Evolutionary conservation across 2,113 vertebrate genomes (phyloP).

Genomic region (Oreochromis aureus): DNA sequence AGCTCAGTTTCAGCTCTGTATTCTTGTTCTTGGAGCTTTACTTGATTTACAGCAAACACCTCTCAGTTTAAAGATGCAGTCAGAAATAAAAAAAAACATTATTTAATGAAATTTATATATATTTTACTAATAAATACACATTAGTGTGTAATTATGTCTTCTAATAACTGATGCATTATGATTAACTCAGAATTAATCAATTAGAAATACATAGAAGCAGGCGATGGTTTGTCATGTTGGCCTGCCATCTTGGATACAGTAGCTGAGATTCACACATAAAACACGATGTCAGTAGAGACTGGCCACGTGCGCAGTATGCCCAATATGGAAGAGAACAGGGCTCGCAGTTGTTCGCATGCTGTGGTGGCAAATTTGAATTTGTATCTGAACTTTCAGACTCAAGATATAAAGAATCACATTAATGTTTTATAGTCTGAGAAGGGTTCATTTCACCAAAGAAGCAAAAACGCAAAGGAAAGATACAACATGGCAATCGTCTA

Average conservation of each 20-base stretch:
- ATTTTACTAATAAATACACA: not conserved
- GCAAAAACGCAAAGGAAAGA: too few relatives aligned
- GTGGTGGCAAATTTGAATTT: not conserved
- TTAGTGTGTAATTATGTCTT: not conserved
- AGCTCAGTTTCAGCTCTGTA: not conserved
- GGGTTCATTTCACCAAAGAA: too few relatives aligned
- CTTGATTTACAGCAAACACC: not conserved
- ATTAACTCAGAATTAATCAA: not conserved
- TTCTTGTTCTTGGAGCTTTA: not conserved
- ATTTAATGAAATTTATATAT: not conserved
- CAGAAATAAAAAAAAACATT: fast-evolving
- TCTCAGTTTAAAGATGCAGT: not conserved
- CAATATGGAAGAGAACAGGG: not conserved
- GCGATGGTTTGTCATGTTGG: not conserved
- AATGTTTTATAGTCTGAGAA: too few relatives aligned
- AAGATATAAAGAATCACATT: too few relatives aligned
- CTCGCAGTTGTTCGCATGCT: not conserved
- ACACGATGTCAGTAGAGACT: not conserved
- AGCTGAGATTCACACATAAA: not conserved
- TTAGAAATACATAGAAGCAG: not conserved
- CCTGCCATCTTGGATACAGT: fast-evolving
- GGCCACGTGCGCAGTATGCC: fast-evolving
- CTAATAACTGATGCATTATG: not conserved
- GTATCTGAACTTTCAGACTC: not conserved
- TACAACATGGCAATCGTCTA: too few relatives aligned